Conservation (phyloP, 2,888 invertebrate species). For the Caenorhabditis japonica region DNA sequence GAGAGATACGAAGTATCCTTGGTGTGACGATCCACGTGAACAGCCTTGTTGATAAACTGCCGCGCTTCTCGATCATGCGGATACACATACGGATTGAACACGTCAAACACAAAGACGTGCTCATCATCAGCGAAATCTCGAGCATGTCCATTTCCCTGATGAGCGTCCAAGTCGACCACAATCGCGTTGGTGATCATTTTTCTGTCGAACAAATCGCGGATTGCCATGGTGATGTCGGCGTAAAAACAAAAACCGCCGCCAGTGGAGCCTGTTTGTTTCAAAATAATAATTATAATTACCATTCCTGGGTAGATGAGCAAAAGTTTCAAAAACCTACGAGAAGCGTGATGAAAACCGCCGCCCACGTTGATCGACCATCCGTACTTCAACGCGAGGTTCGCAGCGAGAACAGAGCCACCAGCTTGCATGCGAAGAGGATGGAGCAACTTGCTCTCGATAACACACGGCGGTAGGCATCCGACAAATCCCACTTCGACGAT, state of each 20-base stretch:
- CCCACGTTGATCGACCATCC: slow-evolving; percentile 93
- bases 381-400: slow-evolving; percentile 86
- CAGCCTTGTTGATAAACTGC: slow-evolving; percentile 44
- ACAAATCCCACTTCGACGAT: slow-evolving; percentile 37
- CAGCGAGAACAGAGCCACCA: slow-evolving; percentile 86
- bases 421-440: slow-evolving; percentile 78
- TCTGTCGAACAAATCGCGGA: slow-evolving; percentile 82
- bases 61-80: slow-evolving; percentile 48
- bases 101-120: slow-evolving; percentile 89
- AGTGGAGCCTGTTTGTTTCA: slow-evolving; percentile 79
- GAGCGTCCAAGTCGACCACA: slow-evolving; percentile 92
- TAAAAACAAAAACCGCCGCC: slow-evolving; percentile 93
- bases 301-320: slow-evolving; percentile 14
- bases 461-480: slow-evolving; percentile 25
- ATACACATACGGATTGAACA: slow-evolving; percentile 76
- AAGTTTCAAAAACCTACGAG: slow-evolving; percentile 77
- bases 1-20: slow-evolving; percentile 40
- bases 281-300: too few species aligned
- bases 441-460: slow-evolving; percentile 38
- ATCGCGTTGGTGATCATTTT: slow-evolving; percentile 80
- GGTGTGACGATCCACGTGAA: slow-evolving; percentile 37
- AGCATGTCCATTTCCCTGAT: slow-evolving; percentile 92
- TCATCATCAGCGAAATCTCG: slow-evolving; percentile 84
- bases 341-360: slow-evolving; percentile 92
- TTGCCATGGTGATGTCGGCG: slow-evolving; percentile 85